phyloP scores from a whole-genome alignment of 2,797 vertebrate genomes.

The Eupleurogrammus muticus region DNA sequence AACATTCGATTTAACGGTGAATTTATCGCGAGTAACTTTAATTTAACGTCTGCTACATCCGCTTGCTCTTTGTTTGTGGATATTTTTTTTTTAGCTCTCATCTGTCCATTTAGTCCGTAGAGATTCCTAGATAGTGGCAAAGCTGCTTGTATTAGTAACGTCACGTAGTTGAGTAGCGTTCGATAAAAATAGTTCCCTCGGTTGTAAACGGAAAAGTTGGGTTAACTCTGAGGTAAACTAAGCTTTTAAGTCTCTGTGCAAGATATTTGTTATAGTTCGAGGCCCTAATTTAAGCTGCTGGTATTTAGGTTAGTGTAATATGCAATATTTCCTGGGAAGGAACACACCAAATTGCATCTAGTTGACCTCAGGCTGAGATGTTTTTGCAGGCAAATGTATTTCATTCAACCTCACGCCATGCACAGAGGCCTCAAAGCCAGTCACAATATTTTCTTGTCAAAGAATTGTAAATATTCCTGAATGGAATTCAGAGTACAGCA shows the following conservation, averaged over 20 bases:
- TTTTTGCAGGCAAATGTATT: background rate
- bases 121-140: background rate
- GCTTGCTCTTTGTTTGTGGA: slow-evolving; percentile 68
- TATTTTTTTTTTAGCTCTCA: slow-evolving; percentile 12
- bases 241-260: background rate
- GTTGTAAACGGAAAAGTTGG: background rate
- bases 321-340: too few relatives aligned
- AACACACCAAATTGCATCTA: accelerated
- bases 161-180: background rate
- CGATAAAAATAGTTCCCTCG: background rate
- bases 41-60: slow-evolving; percentile 36
- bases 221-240: background rate
- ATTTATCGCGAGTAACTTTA: background rate
- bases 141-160: background rate
- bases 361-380: background rate
- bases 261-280: background rate
- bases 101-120: background rate
- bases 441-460: slow-evolving; percentile 18
- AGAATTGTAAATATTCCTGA: slow-evolving; percentile 16
- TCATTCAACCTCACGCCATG: background rate
- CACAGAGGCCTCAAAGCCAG: slow-evolving; percentile 55
- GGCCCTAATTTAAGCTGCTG: slow-evolving; percentile 47
- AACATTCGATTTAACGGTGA: background rate
- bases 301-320: slow-evolving; percentile 22
- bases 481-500: accelerated